Base-by-base conservation (phyloP, 1,140 invertebrate species). In the Dendroctonus ponderosae region DNA sequence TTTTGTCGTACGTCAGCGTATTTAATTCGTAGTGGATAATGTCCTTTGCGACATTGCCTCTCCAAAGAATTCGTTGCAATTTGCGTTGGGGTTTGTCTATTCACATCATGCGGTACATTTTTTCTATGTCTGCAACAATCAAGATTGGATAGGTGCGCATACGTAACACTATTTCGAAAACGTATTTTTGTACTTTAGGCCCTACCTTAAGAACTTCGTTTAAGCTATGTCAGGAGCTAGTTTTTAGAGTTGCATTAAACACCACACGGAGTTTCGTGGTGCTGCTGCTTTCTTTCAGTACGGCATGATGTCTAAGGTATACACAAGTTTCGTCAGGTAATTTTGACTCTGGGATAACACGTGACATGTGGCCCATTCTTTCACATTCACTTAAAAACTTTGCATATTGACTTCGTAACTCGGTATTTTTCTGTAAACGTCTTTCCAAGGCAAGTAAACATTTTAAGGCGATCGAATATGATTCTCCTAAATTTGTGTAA, bases 301-400 rank as follows among this genome's bases (percentile, higher is more conserved):
- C 44, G 44, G 44, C 44, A 62, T 77, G 75, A 66, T 79, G 74
- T 5, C 70, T 64, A n/a, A 77, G 43, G 54, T 71, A 76, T 50
- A 66, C 70, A 48, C 42, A 38, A 8, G 41, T 7, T 12, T 52
- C 37, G 3, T 7, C 12, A 11, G 15, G 15, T 11, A 11, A 9
- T 2, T 7, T 54, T 38, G 11, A 41, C 7, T 50, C n/a, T 4
- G 43, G 26, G n/a, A 7, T n/a, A n/a, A 61, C 48, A 8, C 11
- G 46, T 6, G 64, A 37, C 63, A 66, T 66, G 15, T 66, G 64
- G 0, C 56, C 64, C 54, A 60, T 11, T 4, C 6, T 11, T 15
- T 43, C 49, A 44, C 61, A 66, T 52, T 66, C 64, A 7, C 44
- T 58, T 37, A 58, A 7, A 26, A 58, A 44, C 11, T 58, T 5